Evolutionary conservation across 1,140 invertebrate genomes (phyloP).

Genomic region (Tetragonula clypearis): DNA sequence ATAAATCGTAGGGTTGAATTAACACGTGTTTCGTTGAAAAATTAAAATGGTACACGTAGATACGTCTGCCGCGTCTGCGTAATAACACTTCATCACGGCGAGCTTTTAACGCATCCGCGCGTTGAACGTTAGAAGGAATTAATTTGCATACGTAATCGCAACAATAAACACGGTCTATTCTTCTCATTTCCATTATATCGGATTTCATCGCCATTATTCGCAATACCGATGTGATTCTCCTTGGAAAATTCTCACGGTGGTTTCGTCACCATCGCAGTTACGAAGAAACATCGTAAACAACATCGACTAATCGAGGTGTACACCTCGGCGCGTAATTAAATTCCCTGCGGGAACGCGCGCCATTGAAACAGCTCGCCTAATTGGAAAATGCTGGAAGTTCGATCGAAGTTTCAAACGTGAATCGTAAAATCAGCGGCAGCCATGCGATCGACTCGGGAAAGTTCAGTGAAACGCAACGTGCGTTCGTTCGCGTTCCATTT

Average conservation of each 20-base stretch:
- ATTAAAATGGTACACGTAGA: not conserved
- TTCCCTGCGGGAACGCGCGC: not conserved
- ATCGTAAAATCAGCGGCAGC: not conserved
- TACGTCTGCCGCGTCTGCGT: not conserved
- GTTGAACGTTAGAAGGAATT: not conserved
- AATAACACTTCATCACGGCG: not conserved
- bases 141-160: not conserved
- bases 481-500: constrained; percentile 1
- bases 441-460: not conserved
- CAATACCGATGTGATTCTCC: not conserved
- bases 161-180: not conserved
- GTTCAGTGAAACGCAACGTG: not conserved
- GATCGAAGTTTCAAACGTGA: not conserved
- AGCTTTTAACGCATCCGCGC: not conserved
- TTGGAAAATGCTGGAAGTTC: not conserved
- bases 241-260: not conserved
- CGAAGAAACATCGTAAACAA: not conserved
- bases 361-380: not conserved
- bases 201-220: not conserved
- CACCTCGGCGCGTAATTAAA: not conserved
- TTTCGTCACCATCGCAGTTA: not conserved
- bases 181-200: not conserved
- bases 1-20: not conserved
- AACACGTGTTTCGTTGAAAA: not conserved
- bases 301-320: not conserved